Conservation (phyloP, 2,888 invertebrate genomes). For the Apocheima hispidaria region DNA sequence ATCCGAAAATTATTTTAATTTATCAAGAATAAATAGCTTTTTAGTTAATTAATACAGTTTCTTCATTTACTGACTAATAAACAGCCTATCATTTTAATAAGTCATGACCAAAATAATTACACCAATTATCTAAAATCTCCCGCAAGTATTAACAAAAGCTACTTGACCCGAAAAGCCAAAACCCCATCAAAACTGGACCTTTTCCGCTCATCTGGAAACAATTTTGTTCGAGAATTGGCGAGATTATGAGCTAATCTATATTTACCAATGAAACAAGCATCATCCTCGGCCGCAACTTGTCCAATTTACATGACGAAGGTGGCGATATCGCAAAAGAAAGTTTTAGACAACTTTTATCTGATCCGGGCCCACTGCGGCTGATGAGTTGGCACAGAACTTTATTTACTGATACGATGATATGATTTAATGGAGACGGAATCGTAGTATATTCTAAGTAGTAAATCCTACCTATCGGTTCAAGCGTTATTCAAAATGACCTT, state of each 20-base stretch:
- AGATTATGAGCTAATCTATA: slow-evolving; percentile 79
- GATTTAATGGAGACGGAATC: slow-evolving; percentile 66
- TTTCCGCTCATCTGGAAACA: slow-evolving; percentile 61
- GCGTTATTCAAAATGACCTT: background rate
- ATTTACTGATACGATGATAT: slow-evolving; percentile 75
- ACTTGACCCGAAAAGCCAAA: slow-evolving; percentile 49
- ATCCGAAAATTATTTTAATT: background rate
- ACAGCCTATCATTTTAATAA: background rate
- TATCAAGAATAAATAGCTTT: too few relatives aligned
- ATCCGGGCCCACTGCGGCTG: slow-evolving; percentile 79
- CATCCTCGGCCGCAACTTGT: slow-evolving; percentile 76
- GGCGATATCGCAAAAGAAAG: slow-evolving; percentile 84
- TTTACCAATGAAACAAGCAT: slow-evolving; percentile 78
- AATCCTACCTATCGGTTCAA: too few relatives aligned
- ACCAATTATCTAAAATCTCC: slow-evolving; percentile 25
- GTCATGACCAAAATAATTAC: slow-evolving; percentile 5
- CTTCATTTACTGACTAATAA: too few relatives aligned
- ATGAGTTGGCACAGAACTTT: slow-evolving; percentile 83
- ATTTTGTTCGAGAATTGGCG: slow-evolving; percentile 66
- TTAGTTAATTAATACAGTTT: too few relatives aligned
- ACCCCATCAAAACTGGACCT: slow-evolving; percentile 44
- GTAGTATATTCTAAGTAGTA: slow-evolving; percentile 32
- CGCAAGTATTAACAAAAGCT: slow-evolving; percentile 46
- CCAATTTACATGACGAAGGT: slow-evolving; percentile 85
- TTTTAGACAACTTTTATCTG: slow-evolving; percentile 82